A percentile compares a stretch with the other conserved stretches of the same genome.
Conservation (phyloP, 64 coral and sea anemone species). For the Montipora capricornis region DNA sequence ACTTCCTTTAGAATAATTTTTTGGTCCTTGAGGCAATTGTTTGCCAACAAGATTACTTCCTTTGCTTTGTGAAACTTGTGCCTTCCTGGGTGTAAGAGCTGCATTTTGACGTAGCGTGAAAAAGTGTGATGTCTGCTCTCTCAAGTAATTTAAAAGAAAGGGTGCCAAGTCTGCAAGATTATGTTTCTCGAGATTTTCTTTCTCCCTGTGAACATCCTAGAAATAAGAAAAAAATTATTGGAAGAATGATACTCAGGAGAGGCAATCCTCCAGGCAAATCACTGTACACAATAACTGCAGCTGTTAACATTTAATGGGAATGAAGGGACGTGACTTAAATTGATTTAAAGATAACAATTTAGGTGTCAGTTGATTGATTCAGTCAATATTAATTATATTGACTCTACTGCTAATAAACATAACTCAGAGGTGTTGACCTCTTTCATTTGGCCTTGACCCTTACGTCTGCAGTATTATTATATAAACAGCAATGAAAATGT, state of each 20-base stretch:
- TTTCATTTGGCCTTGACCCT: too few species aligned
- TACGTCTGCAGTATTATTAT: too few species aligned
- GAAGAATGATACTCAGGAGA: background rate
- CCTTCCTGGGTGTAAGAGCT: conserved; percentile 74
- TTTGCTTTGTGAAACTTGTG: conserved; percentile 23
- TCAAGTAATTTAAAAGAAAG: conserved; percentile 91
- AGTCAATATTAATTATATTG: too few species aligned
- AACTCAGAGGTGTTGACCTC: too few species aligned
- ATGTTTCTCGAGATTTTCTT: background rate
- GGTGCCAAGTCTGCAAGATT: conserved; percentile 78
- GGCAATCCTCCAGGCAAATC: background rate
- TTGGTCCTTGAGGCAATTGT: background rate
- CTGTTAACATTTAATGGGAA: too few species aligned
- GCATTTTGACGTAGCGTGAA: conserved; percentile 75
- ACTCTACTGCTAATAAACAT: too few species aligned
- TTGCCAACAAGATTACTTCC: background rate
- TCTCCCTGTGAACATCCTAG: background rate
- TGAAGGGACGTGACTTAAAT: too few species aligned
- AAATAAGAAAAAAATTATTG: background rate
- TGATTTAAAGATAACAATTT: too few species aligned
- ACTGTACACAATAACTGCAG: too few species aligned
- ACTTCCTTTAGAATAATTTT: conserved; percentile 44
- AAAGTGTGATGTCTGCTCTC: conserved; percentile 84
- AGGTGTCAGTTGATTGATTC: too few species aligned
- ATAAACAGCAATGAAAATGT: too few species aligned